Base-by-base conservation (phyloP, 2,888 invertebrate species). In the Euproctis similis region DNA sequence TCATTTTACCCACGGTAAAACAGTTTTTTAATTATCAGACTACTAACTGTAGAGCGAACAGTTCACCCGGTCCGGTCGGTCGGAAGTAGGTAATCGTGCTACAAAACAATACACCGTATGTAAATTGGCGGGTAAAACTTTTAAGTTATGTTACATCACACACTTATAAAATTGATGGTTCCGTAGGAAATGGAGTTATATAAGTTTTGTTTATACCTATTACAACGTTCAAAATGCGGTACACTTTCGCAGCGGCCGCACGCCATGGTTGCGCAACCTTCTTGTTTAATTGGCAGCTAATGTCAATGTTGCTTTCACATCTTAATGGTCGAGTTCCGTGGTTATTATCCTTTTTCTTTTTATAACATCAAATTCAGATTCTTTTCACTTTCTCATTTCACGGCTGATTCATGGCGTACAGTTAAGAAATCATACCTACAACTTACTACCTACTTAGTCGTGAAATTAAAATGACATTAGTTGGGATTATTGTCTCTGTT, bases 231-330 rank as follows among this genome's bases (percentile, higher is more conserved):
- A 49, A 50, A 52, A 46, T 40, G 53, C 53, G 54, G 50, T 66
- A 65, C 59, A 67, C 78, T 80, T 81, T 77, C 77, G 68, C 75
- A 42, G 38, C 46, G 43, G 42, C 35, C 29, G 46, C 50, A 38
- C 31, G 46, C 53, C 47, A 57, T 53, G 34, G 49, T 78, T 80
- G 54, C 66, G 69, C 60, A 80, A 80, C 61, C 14, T 30, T 42
- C 41, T 40, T 61, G 54, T 60, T n/a, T 75, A 75, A 78, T 77
- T 72, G 69, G 52, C 52, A 50, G 52, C 66, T 77, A 77, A 80
- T 78, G 77, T 78, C 80, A 78, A 77, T 76, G 75, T 70, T 76
- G 60, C 78, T 80, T 81, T 81, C 81, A 76, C 80, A 71, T 71
- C 36, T 42, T 61, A 55, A 54, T 49, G 46, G 51, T 42, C 51